Conservation (phyloP, 2,113 vertebrate genomes). For the Paraplagusia blochii region DNA sequence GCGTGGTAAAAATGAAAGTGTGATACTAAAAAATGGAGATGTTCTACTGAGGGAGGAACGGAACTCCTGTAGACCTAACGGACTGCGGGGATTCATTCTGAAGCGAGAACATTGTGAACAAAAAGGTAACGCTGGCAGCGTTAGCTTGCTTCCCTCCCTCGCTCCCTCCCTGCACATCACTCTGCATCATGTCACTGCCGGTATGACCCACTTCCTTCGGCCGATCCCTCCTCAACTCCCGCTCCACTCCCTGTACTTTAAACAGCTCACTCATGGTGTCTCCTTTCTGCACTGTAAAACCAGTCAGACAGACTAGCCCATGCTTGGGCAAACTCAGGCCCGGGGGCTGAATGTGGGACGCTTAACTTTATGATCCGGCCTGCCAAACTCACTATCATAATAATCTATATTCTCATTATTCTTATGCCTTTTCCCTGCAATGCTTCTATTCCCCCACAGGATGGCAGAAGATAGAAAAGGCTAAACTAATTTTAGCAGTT, state of each 20-base stretch:
- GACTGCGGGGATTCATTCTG: slow-evolving; percentile 14
- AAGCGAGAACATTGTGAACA: slow-evolving; percentile 21
- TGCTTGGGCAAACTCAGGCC: too few relatives aligned
- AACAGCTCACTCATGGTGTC: slow-evolving; percentile 6
- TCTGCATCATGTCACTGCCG: slow-evolving; percentile 63
- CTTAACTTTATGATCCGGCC: too few relatives aligned
- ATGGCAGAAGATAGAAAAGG: too few relatives aligned
- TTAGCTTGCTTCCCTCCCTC: slow-evolving; percentile 30
- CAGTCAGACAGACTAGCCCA: too few relatives aligned
- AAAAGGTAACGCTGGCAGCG: slow-evolving; percentile 45
- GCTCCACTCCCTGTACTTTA: slow-evolving; percentile 15
- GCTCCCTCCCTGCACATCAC: slow-evolving; percentile 47
- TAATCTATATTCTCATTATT: too few relatives aligned
- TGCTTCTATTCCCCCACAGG: too few relatives aligned
- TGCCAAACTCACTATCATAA: too few relatives aligned
- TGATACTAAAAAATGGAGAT: too few relatives aligned
- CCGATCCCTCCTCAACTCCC: slow-evolving; percentile 40
- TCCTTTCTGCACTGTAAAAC: not conserved
- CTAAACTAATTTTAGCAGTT: too few relatives aligned
- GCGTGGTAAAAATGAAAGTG: slow-evolving; percentile 21
- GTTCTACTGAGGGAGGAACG: too few relatives aligned
- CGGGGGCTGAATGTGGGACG: too few relatives aligned
- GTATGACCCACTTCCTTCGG: slow-evolving; percentile 72
- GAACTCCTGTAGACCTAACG: slow-evolving; percentile 24
- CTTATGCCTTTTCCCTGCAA: too few relatives aligned